These are phyloP conservation scores for Brevimyrus niger DNA, from an alignment of 2,113 vertebrate species.

Conservation along the genomic window DNA sequence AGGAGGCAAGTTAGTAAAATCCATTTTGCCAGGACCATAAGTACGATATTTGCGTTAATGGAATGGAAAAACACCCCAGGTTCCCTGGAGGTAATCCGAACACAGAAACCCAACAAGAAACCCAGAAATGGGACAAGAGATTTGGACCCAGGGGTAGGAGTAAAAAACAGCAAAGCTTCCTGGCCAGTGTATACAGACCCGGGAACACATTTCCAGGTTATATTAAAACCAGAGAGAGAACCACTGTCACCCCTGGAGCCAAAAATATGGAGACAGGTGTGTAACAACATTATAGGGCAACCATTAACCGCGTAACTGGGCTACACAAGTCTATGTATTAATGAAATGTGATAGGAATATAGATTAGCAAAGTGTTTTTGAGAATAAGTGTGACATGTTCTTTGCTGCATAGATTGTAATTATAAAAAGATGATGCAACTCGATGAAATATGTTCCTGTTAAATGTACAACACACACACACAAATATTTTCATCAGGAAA, in stretches of 20 bases:
- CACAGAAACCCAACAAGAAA: not conserved
- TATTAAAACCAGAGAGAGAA: not conserved
- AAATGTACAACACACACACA: not conserved
- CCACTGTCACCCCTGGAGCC: not conserved
- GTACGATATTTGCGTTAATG: not conserved
- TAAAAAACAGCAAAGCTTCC: not conserved
- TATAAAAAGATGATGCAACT: not conserved
- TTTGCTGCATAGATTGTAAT: not conserved
- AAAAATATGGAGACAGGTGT: not conserved
- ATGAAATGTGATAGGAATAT: not conserved
- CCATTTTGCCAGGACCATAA: not conserved
- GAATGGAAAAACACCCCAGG: not conserved
- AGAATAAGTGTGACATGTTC: not conserved
- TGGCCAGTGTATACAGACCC: not conserved
- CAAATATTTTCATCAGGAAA: not conserved
- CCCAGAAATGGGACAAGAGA: not conserved
- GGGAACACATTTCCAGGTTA: not conserved
- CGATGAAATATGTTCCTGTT: not conserved
- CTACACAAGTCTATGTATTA: not conserved
- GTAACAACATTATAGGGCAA: not conserved
- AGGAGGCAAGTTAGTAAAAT: not conserved
- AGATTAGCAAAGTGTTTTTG: not conserved
- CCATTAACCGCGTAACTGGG: not conserved
- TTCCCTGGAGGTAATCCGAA: not conserved
- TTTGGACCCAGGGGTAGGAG: not conserved